phyloP scores from a whole-genome alignment of 2,888 invertebrate species.

The Koerneria pararmatus region DNA sequence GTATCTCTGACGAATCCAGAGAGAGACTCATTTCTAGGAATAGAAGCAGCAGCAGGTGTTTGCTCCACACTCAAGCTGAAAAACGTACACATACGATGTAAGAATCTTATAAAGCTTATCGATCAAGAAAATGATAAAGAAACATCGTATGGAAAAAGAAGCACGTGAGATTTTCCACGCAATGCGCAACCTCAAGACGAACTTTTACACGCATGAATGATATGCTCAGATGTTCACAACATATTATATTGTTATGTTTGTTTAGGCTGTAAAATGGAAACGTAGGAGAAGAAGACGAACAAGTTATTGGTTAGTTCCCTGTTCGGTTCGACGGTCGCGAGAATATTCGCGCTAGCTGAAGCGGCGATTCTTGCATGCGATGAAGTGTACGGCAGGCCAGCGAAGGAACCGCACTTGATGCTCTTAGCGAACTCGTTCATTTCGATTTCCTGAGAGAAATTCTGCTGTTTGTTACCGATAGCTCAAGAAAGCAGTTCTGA shows the following conservation, averaged over 20 bases:
- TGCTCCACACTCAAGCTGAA: constrained; percentile 9
- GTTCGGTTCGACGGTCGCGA: background rate
- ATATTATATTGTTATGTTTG: too few relatives aligned
- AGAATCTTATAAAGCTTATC: too few relatives aligned
- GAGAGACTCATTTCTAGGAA: constrained; percentile 21
- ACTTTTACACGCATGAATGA: too few relatives aligned
- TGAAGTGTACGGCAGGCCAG: constrained; percentile 21
- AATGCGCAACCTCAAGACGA: too few relatives aligned
- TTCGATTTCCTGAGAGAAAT: constrained; percentile 19
- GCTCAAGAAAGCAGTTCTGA: too few relatives aligned
- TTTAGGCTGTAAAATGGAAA: too few relatives aligned
- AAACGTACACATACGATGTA: too few relatives aligned
- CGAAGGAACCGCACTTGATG: constrained; percentile 23
- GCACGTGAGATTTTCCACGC: too few relatives aligned
- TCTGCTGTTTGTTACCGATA: too few relatives aligned
- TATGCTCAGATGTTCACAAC: too few relatives aligned
- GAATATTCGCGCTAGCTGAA: constrained; percentile 11
- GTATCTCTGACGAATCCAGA: constrained; percentile 21
- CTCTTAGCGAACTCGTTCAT: constrained; percentile 23
- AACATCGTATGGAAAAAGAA: too few relatives aligned
- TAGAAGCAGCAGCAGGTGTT: constrained; percentile 17
- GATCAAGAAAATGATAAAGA: too few relatives aligned
- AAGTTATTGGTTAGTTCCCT: background rate
- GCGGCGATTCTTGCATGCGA: constrained; percentile 12
- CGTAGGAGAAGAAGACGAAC: constrained; percentile 8